Base-by-base conservation (phyloP, 2,888 invertebrate species). In the Ramazzottius varieornatus region DNA sequence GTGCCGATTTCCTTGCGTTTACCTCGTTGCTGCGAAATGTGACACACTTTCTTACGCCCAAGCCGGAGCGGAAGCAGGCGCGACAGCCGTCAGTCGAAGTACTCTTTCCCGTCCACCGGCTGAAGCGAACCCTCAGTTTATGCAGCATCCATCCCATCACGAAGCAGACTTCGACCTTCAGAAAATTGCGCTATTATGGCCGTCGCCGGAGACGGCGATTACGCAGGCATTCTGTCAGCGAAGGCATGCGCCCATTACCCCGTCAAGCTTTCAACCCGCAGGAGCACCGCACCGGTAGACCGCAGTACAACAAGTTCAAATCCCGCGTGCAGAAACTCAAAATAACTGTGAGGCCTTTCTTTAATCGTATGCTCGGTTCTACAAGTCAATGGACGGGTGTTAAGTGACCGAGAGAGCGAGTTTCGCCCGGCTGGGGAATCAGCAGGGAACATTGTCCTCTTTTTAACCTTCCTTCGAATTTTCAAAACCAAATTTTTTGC, bases 31-130 rank as follows among this genome's bases (percentile, higher is more conserved):
- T 32, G 8, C 33, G 33, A 29, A 54, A 54, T 29, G 54, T 54
- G 29, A 24, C 54, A 4, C 8, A 54, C 29, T 29, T 54, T n/a
- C 64, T 46, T n/a, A 1, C 64, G n/a, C 64, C 64, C 65, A 32
- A 13, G 34, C 66, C 65, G 46, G 29, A 64, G 24, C 66, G 34
- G 32, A 29, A 29, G 33, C 66, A 2, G 65, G 32, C 24, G 66
- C 4, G 32, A 1, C 65, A n/a, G 65, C 32, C 46, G 46, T 1
- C 2, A 2, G 2, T 46, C 24, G 32, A 63, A 46, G n/a, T 24
- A 24, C 20, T 54, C n/a, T 8, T 46, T 63, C 64, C 64, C n/a
- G 24, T n/a, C n/a, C 54, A 54, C 29, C 20, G 13, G n/a, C 20
- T 54, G 20, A 54, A 54, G 54, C 54, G 29, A 8, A 24, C 54